These are phyloP conservation scores for Ligdia adustata DNA, from an alignment of 2,888 invertebrate genomes.

Conservation along the genomic window DNA sequence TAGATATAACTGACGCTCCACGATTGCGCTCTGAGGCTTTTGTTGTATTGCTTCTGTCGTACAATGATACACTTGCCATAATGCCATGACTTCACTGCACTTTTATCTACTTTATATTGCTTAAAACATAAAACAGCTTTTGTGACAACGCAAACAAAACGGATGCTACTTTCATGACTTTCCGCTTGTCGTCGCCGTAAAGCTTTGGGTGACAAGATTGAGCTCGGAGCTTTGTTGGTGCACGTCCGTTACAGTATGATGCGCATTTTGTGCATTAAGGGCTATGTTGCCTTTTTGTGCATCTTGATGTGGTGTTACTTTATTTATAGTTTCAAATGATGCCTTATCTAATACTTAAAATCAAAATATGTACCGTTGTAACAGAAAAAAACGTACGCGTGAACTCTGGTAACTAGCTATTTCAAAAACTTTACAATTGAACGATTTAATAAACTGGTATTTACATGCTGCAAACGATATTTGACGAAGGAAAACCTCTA, in stretches of 20 bases:
- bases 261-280: not conserved
- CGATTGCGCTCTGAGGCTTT: constrained; percentile 8
- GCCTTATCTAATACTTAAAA: no score
- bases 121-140: constrained; percentile 9
- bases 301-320: no score
- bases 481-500: no score
- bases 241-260: constrained; percentile 3
- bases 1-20: not conserved
- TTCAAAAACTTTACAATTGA: no score
- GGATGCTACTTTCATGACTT: constrained; percentile 12
- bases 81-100: constrained; percentile 1
- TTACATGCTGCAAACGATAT: no score
- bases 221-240: constrained; percentile 12
- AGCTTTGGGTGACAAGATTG: constrained; percentile 14
- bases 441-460: no score
- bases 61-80: constrained; percentile 18
- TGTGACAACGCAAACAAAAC: constrained; percentile 7
- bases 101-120: constrained; percentile 17
- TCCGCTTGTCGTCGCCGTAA: constrained; percentile 14
- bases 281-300: not conserved
- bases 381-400: no score
- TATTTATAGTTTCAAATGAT: no score
- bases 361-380: no score
- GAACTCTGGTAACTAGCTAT: no score
- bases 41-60: constrained; percentile 6